Evolutionary conservation across 2,113 vertebrate genomes (phyloP).

Genomic region (Noturus placidus): DNA sequence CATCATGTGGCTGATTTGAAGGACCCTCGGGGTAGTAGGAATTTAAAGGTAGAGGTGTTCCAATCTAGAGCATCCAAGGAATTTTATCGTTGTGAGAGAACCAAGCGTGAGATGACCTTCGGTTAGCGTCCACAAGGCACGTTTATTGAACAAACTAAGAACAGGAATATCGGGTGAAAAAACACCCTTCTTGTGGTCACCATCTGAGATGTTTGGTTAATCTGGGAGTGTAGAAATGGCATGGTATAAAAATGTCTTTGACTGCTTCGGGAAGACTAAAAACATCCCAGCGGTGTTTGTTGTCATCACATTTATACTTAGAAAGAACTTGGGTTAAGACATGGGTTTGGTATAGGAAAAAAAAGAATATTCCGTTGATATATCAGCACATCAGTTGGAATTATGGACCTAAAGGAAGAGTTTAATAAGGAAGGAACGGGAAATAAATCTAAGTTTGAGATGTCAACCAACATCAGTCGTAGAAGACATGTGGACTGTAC

Average conservation of each 20-base stretch:
- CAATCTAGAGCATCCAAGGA: slow-evolving; percentile 24
- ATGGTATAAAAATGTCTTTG: slow-evolving; percentile 58
- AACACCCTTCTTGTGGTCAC: slow-evolving; percentile 68
- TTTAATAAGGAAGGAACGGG: background rate
- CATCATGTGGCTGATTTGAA: slow-evolving; percentile 52
- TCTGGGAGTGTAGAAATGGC: slow-evolving; percentile 63
- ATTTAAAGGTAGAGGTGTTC: slow-evolving; percentile 46
- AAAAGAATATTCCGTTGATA: slow-evolving; percentile 43
- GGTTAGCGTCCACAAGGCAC: slow-evolving; percentile 48
- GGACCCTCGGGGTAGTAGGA: slow-evolving; percentile 34
- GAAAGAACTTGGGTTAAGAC: slow-evolving; percentile 54
- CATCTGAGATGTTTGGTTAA: slow-evolving; percentile 55
- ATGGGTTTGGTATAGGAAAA: slow-evolving; percentile 29
- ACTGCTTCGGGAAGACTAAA: slow-evolving; percentile 60
- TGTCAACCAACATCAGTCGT: background rate
- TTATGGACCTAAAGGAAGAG: background rate
- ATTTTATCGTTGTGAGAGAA: slow-evolving; percentile 3
- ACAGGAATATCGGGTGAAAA: slow-evolving; percentile 71
- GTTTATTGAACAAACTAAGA: slow-evolving; percentile 50
- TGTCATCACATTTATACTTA: slow-evolving; percentile 47
- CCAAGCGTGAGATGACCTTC: slow-evolving; percentile 49
- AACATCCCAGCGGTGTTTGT: slow-evolving; percentile 50
- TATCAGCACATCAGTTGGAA: slow-evolving; percentile 10
- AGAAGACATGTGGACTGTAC: background rate
- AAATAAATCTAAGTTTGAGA: background rate